Evolutionary conservation across 2,888 invertebrate genomes (phyloP), one percentile per base, ranked within the genome.

Genomic region (Acronicta aceris): DNA sequence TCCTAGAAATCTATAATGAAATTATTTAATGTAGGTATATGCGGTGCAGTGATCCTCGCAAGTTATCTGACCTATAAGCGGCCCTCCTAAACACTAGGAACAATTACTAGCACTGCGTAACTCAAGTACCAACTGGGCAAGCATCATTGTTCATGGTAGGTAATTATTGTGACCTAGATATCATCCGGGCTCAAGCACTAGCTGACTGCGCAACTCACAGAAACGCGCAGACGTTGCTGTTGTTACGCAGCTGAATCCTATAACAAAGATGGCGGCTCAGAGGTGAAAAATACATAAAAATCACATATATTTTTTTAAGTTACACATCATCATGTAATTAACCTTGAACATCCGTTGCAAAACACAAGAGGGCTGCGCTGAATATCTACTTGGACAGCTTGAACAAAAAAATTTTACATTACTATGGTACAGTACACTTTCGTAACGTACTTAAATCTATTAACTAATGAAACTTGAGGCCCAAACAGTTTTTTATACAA

Each of bases 191-290:
- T 38, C 38, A n/a, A 33, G 33, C 5, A 33, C 33, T 38, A 43
- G 43, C 21, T 36, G 8, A 40, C 38, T 38, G 38, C 49, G 49
- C 38, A 49, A 25, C 10, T 25, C 25, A 21, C 21, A 10, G 10
- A n/a, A 21, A 25, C 9, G n/a, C 38, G 49, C 49, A 49, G 36
- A 13, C 38, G 38, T n/a, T 7, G 1, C n/a, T 10, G 2, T 13
- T 40, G 25, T 49, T 38, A 30, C 49, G 25, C 7, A 1, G 7
- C 10, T 21, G 21, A 38, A 5, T n/a, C 21, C 12, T 10, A 30
- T 2, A 48, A 61, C 13, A n/a, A 54, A 50, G 5, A 50, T 38
- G 47, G 36, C 30, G 21, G 5, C 43, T 25, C 1, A n/a, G 7
- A n/a, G 5, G 1, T 33, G 12, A 6, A n/a, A n/a, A 38, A 38